Conservation (phyloP, 2,113 vertebrate genomes). For the Corynorhinus townsendii region DNA sequence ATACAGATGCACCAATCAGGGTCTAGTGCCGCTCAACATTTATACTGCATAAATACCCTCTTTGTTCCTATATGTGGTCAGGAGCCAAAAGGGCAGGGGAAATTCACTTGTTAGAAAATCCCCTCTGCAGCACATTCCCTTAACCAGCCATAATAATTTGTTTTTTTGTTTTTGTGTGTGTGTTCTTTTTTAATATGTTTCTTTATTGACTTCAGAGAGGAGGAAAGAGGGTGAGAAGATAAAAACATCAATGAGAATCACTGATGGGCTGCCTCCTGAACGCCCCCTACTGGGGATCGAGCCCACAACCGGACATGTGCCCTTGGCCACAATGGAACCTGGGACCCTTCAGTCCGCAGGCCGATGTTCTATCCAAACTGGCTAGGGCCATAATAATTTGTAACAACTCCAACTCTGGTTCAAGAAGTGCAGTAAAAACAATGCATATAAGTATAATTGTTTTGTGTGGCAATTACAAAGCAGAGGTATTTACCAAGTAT, state of each 20-base stretch:
- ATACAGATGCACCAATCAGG: neutral
- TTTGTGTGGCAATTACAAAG: constrained; percentile 6
- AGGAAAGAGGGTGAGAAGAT: too few species aligned
- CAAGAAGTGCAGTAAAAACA: neutral
- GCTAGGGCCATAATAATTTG: neutral
- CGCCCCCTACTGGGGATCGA: too few species aligned
- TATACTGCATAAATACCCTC: neutral
- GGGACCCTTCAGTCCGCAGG: too few species aligned
- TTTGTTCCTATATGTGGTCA: neutral
- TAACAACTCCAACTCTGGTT: neutral
- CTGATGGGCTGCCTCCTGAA: too few species aligned
- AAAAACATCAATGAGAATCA: too few species aligned
- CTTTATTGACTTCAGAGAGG: too few species aligned
- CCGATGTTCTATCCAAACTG: too few species aligned
- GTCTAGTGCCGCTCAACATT: neutral
- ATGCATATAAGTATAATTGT: neutral
- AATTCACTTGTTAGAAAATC: neutral
- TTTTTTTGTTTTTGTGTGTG: too few species aligned
- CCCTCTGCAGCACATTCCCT: neutral
- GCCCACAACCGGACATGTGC: too few species aligned
- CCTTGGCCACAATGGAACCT: too few species aligned
- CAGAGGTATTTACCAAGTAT: neutral
- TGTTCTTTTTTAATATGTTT: too few species aligned
- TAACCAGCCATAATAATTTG: neutral
- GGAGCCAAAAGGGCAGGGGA: too few species aligned